Evolutionary conservation across 2,797 vertebrate species (phyloP).

Genomic region (Betta splendens): DNA sequence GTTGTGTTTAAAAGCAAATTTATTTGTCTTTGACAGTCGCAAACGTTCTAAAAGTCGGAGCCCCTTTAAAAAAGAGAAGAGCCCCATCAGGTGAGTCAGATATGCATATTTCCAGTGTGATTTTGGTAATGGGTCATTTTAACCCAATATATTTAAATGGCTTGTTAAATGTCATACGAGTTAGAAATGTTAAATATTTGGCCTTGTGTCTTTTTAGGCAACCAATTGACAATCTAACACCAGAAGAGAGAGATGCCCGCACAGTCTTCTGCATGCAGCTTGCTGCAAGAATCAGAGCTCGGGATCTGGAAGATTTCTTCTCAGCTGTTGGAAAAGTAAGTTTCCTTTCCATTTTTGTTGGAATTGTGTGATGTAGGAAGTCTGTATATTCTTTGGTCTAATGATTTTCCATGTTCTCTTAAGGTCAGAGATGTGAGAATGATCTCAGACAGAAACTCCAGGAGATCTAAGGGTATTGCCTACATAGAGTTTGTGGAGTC

Average conservation of each 20-base stretch:
- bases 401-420: background rate
- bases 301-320: slow-evolving; percentile 98
- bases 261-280: slow-evolving; percentile 99
- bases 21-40: slow-evolving; percentile 62
- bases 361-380: background rate
- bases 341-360: background rate
- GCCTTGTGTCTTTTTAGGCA: slow-evolving; percentile 76
- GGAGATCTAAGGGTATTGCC: slow-evolving; percentile 98
- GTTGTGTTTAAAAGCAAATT: too few species aligned
- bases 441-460: slow-evolving; percentile 98
- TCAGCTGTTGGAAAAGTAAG: slow-evolving; percentile 97
- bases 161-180: background rate
- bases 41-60: slow-evolving; percentile 92
- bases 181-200: too few species aligned
- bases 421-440: slow-evolving; percentile 98
- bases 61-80: slow-evolving; percentile 96
- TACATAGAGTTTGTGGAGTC: slow-evolving; percentile 97
- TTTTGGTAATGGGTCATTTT: too few species aligned
- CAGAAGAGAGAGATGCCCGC: slow-evolving; percentile 96
- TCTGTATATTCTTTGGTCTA: background rate
- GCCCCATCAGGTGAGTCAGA: slow-evolving; percentile 89
- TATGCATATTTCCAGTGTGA: background rate
- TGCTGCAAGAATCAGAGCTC: slow-evolving; percentile 95
- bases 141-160: too few species aligned
- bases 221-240: slow-evolving; percentile 96